Evolutionary conservation across 2,113 vertebrate species (phyloP).

Genomic region (Crotalus helleri): DNA sequence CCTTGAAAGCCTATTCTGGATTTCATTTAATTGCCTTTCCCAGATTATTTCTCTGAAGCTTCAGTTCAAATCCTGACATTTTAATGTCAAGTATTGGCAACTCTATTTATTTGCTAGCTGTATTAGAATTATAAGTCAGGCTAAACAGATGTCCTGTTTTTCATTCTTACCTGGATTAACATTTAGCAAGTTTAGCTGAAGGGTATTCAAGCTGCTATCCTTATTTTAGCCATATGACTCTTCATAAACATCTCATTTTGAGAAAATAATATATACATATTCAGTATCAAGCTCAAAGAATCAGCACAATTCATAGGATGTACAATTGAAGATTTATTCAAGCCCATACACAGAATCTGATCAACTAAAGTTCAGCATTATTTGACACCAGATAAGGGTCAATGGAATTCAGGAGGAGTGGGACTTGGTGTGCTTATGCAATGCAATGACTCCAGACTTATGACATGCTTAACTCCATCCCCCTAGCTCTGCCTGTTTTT

Average conservation of each 20-base stretch:
- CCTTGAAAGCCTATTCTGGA: background rate
- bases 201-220: slow-evolving; percentile 73
- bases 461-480: background rate
- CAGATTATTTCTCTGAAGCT: background rate
- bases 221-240: slow-evolving; percentile 73
- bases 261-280: slow-evolving; percentile 67
- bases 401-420: background rate
- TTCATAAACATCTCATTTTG: slow-evolving; percentile 74
- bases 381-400: background rate
- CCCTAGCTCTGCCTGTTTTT: background rate
- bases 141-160: slow-evolving; percentile 68
- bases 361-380: background rate
- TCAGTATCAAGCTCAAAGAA: background rate
- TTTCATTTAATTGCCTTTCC: background rate
- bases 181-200: slow-evolving; percentile 61
- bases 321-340: background rate
- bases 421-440: background rate
- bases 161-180: slow-evolving; percentile 65
- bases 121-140: slow-evolving; percentile 58
- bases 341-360: background rate
- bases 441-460: background rate
- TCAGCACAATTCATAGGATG: background rate
- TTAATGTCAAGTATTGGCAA: slow-evolving; percentile 9
- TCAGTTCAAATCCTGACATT: background rate
- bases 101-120: slow-evolving; percentile 59